Evolutionary conservation across 2,888 invertebrate species (phyloP).

Genomic region (Tholera decimalis): DNA sequence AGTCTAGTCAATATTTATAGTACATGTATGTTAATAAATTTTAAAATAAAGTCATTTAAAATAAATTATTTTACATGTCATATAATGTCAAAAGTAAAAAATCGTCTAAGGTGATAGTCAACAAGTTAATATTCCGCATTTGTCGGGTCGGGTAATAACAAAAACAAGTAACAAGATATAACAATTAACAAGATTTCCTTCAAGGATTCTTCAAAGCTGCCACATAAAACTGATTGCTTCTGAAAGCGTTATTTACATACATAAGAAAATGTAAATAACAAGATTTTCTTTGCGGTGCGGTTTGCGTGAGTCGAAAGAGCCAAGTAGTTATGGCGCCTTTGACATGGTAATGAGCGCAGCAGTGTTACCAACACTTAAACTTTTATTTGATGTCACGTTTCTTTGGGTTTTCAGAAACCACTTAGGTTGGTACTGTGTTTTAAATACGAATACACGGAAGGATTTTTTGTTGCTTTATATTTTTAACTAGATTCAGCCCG

Average conservation of each 20-base stretch:
- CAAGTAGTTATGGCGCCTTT: constrained; percentile 47
- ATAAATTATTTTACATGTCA: too few species aligned
- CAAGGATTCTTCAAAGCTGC: background rate
- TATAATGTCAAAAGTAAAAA: too few species aligned
- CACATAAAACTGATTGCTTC: constrained; percentile 19
- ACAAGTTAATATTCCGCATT: too few species aligned
- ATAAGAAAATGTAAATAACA: constrained; percentile 32
- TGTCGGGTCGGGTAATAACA: too few species aligned
- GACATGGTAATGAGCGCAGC: constrained; percentile 58
- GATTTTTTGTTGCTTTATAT: too few species aligned
- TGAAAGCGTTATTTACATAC: constrained; percentile 28
- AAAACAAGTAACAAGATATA: background rate
- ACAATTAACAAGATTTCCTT: background rate
- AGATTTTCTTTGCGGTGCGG: constrained; percentile 29
- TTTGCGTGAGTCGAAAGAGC: constrained; percentile 19
- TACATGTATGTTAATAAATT: too few species aligned
- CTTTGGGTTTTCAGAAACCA: background rate
- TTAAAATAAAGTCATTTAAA: too few species aligned
- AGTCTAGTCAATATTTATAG: too few species aligned
- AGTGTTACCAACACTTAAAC: constrained; percentile 9
- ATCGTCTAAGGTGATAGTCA: too few species aligned
- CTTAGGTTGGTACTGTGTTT: background rate
- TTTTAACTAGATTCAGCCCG: too few species aligned
- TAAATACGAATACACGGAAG: too few species aligned
- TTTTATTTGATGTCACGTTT: constrained; percentile 32